Percentiles rank a stretch among this genome's conserved stretches.
These are phyloP conservation scores for Steatocranus sp. DNA, from an alignment of 2,797 vertebrate genomes.

Conservation along the genomic window DNA sequence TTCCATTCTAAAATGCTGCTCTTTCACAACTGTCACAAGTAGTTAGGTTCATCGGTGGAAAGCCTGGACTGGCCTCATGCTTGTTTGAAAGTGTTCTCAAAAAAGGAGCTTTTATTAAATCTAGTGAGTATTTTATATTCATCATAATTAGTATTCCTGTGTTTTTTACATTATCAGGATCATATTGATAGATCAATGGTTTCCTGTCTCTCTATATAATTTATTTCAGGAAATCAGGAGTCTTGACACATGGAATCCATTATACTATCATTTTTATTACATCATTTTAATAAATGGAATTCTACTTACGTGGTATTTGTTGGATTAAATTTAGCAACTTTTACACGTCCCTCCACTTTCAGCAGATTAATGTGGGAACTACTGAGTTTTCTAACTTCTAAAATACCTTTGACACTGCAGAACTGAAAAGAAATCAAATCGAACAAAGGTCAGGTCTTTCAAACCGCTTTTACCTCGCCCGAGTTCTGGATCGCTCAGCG, in stretches of 20 bases:
- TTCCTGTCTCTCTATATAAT: background rate
- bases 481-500: constrained; percentile 71
- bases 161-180: background rate
- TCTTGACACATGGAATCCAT: background rate
- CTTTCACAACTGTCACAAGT: constrained; percentile 54
- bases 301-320: background rate
- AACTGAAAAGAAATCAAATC: constrained; percentile 47
- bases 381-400: constrained; percentile 12
- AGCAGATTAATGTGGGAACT: constrained; percentile 24
- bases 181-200: background rate
- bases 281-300: background rate
- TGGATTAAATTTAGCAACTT: background rate
- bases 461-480: constrained; percentile 38
- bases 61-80: background rate
- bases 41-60: constrained; percentile 14
- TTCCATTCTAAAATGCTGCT: constrained; percentile 44
- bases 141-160: background rate
- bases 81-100: constrained; percentile 44
- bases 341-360: background rate
- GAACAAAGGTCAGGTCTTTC: constrained; percentile 64
- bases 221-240: background rate
- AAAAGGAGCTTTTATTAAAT: constrained; percentile 2
- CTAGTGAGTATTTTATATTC: background rate
- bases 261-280: background rate
- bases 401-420: constrained; percentile 23